Conservation (phyloP, 2,797 vertebrate species). For the Xyrichtys novacula region DNA sequence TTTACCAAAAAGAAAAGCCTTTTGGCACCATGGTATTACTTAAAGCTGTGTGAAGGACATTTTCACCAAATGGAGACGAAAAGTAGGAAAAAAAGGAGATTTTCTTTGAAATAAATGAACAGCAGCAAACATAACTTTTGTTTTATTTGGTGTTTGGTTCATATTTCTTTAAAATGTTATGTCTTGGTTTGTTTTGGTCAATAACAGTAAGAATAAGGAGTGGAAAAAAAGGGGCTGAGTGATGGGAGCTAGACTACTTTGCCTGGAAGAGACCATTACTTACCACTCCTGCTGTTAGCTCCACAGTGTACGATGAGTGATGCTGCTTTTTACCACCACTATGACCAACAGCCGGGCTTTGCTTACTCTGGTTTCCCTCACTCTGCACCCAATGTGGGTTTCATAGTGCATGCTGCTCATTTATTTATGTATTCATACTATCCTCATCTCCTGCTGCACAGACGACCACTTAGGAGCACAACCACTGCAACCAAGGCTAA, state of each 20-base stretch:
- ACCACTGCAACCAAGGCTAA: constrained; percentile 5
- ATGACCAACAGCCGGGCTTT: constrained; percentile 33
- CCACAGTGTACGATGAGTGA: constrained; percentile 27
- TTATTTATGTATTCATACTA: constrained; percentile 64
- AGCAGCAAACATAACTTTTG: too few relatives aligned
- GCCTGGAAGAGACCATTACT: constrained; percentile 32
- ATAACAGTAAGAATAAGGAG: constrained; percentile 1
- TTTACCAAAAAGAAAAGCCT: too few relatives aligned
- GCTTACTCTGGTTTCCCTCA: constrained; percentile 39
- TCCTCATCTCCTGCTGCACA: constrained; percentile 33
- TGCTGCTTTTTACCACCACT: constrained; percentile 37
- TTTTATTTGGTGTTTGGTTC: too few relatives aligned
- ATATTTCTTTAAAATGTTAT: not conserved
- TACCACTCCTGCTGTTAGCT: constrained; percentile 3
- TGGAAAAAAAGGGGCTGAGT: constrained; percentile 1
- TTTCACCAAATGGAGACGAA: too few relatives aligned
- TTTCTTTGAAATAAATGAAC: too few relatives aligned
- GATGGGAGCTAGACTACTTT: constrained; percentile 35
- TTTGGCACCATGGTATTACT: too few relatives aligned
- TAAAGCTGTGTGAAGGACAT: too few relatives aligned
- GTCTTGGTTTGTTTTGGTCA: not conserved
- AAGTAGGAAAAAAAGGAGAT: too few relatives aligned
- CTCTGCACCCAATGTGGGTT: constrained; percentile 28
- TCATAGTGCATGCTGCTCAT: constrained; percentile 54
- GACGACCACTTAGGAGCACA: constrained; percentile 9